Conservation (phyloP, 1,140 invertebrate genomes). For the Apocrypta bakeri region DNA sequence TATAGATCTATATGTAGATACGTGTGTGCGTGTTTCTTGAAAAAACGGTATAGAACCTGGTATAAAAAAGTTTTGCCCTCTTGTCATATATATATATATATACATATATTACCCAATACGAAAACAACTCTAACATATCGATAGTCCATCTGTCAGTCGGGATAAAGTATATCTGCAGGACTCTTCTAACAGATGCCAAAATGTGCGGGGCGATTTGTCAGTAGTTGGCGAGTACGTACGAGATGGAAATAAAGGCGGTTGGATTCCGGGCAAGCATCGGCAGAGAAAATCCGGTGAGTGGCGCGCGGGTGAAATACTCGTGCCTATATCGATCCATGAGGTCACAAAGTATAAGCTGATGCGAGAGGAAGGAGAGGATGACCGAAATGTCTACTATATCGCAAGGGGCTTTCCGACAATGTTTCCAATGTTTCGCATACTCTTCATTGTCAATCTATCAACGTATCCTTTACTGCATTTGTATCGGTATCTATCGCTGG, state of each 20-base stretch:
- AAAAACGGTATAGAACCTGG: too few species aligned
- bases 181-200: background rate
- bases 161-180: slow-evolving; percentile 14
- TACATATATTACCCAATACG: too few species aligned
- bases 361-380: too few species aligned
- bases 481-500: too few species aligned
- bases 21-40: too few species aligned
- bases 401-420: slow-evolving; percentile 4
- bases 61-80: too few species aligned
- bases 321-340: slow-evolving; percentile 25
- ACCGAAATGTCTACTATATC: slow-evolving; percentile 18
- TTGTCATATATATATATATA: too few species aligned
- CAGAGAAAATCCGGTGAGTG: slow-evolving; percentile 12
- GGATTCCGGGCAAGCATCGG: slow-evolving; percentile 10
- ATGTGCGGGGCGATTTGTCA: slow-evolving; percentile 39
- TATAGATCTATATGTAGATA: too few species aligned
- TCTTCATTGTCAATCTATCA: too few species aligned
- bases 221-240: background rate
- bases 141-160: slow-evolving; percentile 22
- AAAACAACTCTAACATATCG: background rate
- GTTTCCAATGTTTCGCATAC: background rate
- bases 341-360: slow-evolving; percentile 41
- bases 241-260: slow-evolving; percentile 39
- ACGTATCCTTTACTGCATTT: too few species aligned
- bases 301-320: slow-evolving; percentile 29